A percentile compares a stretch with the other conserved stretches of the same genome.
phyloP scores from a whole-genome alignment of 2,888 invertebrate species.

The Catocala nupta region DNA sequence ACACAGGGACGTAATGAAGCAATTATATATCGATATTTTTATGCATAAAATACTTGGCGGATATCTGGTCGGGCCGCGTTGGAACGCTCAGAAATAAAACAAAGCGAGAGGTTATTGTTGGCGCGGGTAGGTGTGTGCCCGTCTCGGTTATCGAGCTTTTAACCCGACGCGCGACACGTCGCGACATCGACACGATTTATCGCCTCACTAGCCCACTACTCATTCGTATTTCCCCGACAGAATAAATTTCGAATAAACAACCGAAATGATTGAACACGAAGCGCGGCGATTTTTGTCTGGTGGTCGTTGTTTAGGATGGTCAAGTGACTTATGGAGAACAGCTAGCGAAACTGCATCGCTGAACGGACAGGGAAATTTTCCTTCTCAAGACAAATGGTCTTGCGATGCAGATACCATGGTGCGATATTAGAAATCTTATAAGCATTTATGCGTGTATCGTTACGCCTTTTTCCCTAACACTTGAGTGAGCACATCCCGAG shows the following conservation, averaged over 20 bases:
- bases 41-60: constrained; percentile 87
- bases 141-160: constrained; percentile 87
- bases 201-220: constrained; percentile 84
- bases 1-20: constrained; percentile 87
- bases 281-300: constrained; percentile 53
- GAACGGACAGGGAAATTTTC: constrained; percentile 23
- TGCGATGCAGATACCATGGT: constrained; percentile 10
- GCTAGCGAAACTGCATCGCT: constrained; percentile 34
- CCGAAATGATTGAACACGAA: constrained; percentile 75
- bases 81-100: constrained; percentile 82
- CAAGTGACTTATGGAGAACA: constrained; percentile 46
- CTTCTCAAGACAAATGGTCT: constrained; percentile 24
- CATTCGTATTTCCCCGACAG: constrained; percentile 83
- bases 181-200: constrained; percentile 85
- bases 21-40: constrained; percentile 88
- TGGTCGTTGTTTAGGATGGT: constrained; percentile 41
- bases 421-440: constrained; percentile 8
- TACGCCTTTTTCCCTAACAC: constrained; percentile 9
- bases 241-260: constrained; percentile 80
- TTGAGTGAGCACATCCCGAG: constrained; percentile 14
- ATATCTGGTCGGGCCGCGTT: constrained; percentile 78
- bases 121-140: constrained; percentile 82
- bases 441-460: constrained; percentile 12
- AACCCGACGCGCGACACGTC: constrained; percentile 85
- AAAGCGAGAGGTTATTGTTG: constrained; percentile 84